Base-by-base conservation (phyloP, 2,113 vertebrate species). In the Piprites chloris region DNA sequence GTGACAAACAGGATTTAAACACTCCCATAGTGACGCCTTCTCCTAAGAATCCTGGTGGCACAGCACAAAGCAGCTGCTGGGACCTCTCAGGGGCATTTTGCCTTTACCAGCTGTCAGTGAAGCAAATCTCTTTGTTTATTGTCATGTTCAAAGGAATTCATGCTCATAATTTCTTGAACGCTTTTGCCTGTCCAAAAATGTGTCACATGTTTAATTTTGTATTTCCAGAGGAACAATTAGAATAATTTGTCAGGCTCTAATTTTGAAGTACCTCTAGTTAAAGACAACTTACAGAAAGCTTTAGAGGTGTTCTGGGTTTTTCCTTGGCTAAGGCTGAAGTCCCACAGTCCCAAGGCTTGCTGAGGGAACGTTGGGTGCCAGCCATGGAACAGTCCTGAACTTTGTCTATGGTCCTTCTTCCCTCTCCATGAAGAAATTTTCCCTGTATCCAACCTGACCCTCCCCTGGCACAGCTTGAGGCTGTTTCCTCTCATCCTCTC, bases 1-100 rank as follows among this genome's bases (percentile, higher is more conserved):
- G n/a, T 92, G 90, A 93, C 79, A 90, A 71, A 80, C 9, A 47
- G 68, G 72, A 67, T 95, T 96, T 86, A 81, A 72, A 37, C 72
- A 39, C 17, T 58, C 26, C 63, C 4, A 0, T 37, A 50, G 42
- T 90, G 39, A 90, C 82, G 26, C 58, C 85, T 67, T 80, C 58
- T 88, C 19, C 23, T 37, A 44, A 49, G 76, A 71, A 73, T 61
- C 52, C 55, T 71, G 50, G 55, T 90, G 59, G 75, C 72, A 59
- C 3, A 15, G 50, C 46, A 77, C 59, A 62, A 17, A 92, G 63
- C 55, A 41, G 46, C 32, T 19, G 0, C 68, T 35, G 63, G 53
- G 41, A 77, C 27, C 42, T 91, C 6, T 7, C 55, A 21, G 52
- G 56, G 79, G 24, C 56, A 26, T 27, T 71, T 80, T 63, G 39